A percentile compares a stretch with the other conserved stretches of the same genome.
Evolutionary conservation across 1,140 invertebrate genomes (phyloP).

Genomic region (Steinernema khuongi): DNA sequence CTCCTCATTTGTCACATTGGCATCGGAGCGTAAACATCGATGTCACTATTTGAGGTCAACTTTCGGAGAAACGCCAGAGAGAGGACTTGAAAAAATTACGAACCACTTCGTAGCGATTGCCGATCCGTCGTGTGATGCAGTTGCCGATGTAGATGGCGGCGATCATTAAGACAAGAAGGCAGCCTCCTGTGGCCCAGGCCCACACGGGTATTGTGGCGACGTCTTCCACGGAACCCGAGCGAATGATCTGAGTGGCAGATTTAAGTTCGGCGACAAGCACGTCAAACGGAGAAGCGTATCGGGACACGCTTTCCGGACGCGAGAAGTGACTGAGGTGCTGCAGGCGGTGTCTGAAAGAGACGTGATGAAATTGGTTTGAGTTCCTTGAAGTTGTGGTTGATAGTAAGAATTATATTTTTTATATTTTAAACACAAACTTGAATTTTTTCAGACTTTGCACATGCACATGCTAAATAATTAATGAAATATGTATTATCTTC

Average conservation of each 20-base stretch:
- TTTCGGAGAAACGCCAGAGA: too few relatives aligned
- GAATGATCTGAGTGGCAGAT: constrained; percentile 2
- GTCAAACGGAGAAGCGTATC: not conserved
- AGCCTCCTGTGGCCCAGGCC: not conserved
- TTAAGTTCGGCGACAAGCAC: not conserved
- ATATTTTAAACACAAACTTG: too few relatives aligned
- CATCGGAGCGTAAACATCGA: not conserved
- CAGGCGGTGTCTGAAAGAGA: not conserved
- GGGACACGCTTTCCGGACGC: not conserved
- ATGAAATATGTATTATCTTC: too few relatives aligned
- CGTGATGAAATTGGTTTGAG: not conserved
- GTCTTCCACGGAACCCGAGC: not conserved
- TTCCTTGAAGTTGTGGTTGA: too few relatives aligned
- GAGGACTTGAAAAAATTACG: not conserved
- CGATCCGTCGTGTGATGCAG: not conserved
- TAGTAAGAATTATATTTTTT: too few relatives aligned
- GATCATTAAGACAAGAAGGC: not conserved
- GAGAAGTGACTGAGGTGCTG: not conserved
- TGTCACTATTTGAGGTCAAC: too few relatives aligned
- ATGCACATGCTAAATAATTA: too few relatives aligned
- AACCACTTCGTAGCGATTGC: constrained; percentile 5
- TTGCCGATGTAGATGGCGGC: not conserved
- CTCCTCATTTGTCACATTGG: not conserved
- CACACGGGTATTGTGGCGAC: not conserved
- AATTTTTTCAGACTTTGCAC: too few relatives aligned